Conservation (phyloP, 2,797 vertebrate genomes). For the Peromyscus eremicus region DNA sequence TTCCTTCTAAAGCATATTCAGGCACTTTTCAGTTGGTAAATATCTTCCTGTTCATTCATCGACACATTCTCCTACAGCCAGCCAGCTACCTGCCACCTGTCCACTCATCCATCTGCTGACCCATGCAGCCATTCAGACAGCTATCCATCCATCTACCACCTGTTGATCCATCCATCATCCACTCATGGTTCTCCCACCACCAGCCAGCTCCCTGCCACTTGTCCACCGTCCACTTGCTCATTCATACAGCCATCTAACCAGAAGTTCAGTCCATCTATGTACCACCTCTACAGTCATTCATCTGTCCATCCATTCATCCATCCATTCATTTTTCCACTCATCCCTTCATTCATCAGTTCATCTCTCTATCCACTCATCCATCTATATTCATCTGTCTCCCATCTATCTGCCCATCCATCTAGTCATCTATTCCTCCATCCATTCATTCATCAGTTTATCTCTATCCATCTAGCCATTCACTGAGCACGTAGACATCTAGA, state of each 20-base stretch:
- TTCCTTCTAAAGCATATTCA: background rate
- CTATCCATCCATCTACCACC: too few species aligned
- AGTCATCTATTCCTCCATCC: background rate
- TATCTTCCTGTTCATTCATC: background rate
- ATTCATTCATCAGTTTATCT: too few species aligned
- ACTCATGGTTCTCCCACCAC: background rate
- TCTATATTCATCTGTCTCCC: background rate
- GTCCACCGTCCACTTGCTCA: background rate
- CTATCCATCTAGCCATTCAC: too few species aligned
- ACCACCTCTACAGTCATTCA: background rate
- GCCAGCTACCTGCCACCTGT: background rate
- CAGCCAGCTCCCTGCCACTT: background rate
- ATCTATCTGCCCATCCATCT: background rate
- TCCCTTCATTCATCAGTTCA: background rate
- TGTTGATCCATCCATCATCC: background rate
- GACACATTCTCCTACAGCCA: background rate
- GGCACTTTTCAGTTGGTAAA: background rate
- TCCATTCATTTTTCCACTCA: too few species aligned
- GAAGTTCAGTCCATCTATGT: background rate
- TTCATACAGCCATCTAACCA: background rate
- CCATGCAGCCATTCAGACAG: too few species aligned
- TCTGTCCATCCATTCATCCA: background rate
- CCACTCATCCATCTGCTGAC: background rate
- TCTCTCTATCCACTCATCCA: background rate
- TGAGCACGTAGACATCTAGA: background rate